Evolutionary conservation across 64 coral and sea anemone genomes (phyloP).

Genomic region (Stichodactyla helianthus): DNA sequence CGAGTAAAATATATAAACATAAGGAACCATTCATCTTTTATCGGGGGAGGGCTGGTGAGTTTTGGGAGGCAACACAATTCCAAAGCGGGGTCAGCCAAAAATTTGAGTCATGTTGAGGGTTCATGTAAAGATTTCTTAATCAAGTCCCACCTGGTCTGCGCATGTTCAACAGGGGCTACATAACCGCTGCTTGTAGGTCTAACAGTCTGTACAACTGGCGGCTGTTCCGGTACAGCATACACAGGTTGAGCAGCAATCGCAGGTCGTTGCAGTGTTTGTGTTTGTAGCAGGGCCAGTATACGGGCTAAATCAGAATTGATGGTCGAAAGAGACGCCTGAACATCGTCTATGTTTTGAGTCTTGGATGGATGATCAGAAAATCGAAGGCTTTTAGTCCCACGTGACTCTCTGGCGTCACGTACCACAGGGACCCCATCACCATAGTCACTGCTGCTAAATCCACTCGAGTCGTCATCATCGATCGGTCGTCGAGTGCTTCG

Average conservation of each 20-base stretch:
- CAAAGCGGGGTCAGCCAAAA: too few relatives aligned
- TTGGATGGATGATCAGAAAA: background rate
- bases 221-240: constrained; percentile 1
- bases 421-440: constrained; percentile 51
- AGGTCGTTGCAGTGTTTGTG: constrained; percentile 39
- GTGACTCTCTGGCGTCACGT: constrained; percentile 33
- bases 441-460: constrained; percentile 88
- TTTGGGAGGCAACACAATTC: too few relatives aligned
- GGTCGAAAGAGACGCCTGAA: constrained; percentile 63
- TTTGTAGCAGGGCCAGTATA: constrained; percentile 64
- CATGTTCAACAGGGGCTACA: background rate
- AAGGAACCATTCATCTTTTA: too few relatives aligned
- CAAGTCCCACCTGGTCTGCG: constrained; percentile 29
- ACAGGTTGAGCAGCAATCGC: background rate
- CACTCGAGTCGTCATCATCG: constrained; percentile 86
- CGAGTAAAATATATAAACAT: too few relatives aligned
- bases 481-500: constrained; percentile 38
- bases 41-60: too few relatives aligned
- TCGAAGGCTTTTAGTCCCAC: constrained; percentile 24
- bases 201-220: background rate
- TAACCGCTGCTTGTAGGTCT: constrained; percentile 26
- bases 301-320: constrained; percentile 74
- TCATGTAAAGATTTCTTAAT: too few relatives aligned
- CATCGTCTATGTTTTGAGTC: constrained; percentile 34
- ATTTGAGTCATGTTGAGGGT: too few relatives aligned